Evolutionary conservation across 2,113 vertebrate species (phyloP).

Genomic region (Tetraodon nigroviridis): DNA sequence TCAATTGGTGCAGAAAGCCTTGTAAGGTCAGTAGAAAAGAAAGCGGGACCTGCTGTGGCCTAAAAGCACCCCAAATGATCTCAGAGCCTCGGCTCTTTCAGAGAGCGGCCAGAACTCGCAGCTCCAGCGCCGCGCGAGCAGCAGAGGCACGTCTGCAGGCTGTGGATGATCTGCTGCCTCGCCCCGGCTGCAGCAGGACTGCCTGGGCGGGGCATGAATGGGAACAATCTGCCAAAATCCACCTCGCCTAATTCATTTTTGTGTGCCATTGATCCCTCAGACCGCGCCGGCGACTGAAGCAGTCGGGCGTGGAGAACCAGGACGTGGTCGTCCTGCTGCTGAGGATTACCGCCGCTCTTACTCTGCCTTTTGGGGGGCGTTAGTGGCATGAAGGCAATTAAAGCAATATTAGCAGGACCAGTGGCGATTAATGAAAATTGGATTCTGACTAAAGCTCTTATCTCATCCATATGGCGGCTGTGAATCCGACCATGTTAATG

Average conservation of each 20-base stretch:
- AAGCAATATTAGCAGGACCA: slow-evolving; percentile 26
- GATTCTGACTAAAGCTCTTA: slow-evolving; percentile 18
- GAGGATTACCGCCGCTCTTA: slow-evolving; percentile 29
- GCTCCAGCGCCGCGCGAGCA: not conserved
- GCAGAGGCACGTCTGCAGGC: not conserved
- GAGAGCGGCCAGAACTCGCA: too few species aligned
- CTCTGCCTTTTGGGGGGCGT: slow-evolving; percentile 23
- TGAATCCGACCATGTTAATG: slow-evolving; percentile 15
- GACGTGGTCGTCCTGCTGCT: slow-evolving; percentile 3
- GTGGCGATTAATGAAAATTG: slow-evolving; percentile 20
- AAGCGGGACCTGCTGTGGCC: not conserved
- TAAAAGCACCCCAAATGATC: not conserved
- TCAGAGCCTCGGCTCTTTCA: slow-evolving; percentile 1
- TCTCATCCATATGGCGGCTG: slow-evolving; percentile 10
- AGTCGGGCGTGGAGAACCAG: slow-evolving; percentile 14
- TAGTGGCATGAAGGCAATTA: slow-evolving; percentile 22
- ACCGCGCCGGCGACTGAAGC: slow-evolving; percentile 21
- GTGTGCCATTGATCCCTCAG: slow-evolving; percentile 27
- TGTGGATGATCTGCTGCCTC: not conserved
- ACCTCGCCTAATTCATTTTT: slow-evolving; percentile 29
- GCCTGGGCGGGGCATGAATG: not conserved
- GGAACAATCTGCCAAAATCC: slow-evolving; percentile 21
- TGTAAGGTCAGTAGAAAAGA: slow-evolving; percentile 5
- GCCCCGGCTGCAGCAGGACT: slow-evolving; percentile 1
- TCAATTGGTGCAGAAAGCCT: slow-evolving; percentile 1